These are phyloP conservation scores for Tenualosa thibaudeaui DNA, from an alignment of 2,797 vertebrate genomes.

Conservation along the genomic window DNA sequence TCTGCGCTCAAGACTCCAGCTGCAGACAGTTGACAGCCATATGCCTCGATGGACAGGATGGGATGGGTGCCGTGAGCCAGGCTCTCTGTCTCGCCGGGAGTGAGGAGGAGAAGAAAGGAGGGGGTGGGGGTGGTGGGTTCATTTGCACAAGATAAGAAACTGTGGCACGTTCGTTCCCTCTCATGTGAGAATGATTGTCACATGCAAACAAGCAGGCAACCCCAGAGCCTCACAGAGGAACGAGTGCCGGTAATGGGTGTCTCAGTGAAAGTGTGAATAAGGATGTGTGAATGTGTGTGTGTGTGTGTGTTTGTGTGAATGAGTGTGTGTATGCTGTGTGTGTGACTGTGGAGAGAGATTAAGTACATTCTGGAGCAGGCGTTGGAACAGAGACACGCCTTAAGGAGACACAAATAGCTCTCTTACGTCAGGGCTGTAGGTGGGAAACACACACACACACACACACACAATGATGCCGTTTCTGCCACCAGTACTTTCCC, in stretches of 20 bases:
- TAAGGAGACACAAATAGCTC: slow-evolving; percentile 22
- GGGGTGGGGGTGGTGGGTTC: background rate
- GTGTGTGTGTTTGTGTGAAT: background rate
- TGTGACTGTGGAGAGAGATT: background rate
- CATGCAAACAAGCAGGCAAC: slow-evolving; percentile 40
- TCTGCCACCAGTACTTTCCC: background rate
- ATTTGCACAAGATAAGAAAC: slow-evolving; percentile 25
- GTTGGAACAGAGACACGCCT: slow-evolving; percentile 40
- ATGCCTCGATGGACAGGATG: slow-evolving; percentile 40
- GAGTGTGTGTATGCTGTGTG: background rate
- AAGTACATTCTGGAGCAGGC: slow-evolving; percentile 5
- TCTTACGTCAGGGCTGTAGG: slow-evolving; percentile 22
- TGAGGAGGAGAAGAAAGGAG: background rate
- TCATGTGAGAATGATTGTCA: slow-evolving; percentile 2
- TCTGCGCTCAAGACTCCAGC: slow-evolving; percentile 53
- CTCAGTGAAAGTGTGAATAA: background rate
- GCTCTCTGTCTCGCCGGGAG: background rate
- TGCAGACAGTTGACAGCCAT: slow-evolving; percentile 55
- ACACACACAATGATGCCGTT: slow-evolving; percentile 2
- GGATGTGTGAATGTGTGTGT: background rate
- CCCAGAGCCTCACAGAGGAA: slow-evolving; percentile 20
- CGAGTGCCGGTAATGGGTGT: slow-evolving; percentile 47
- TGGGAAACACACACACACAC: slow-evolving; percentile 33
- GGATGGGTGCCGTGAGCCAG: slow-evolving; percentile 36
- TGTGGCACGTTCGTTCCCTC: background rate